Conservation (phyloP, 2,797 vertebrate species). For the Parambassis ranga region DNA sequence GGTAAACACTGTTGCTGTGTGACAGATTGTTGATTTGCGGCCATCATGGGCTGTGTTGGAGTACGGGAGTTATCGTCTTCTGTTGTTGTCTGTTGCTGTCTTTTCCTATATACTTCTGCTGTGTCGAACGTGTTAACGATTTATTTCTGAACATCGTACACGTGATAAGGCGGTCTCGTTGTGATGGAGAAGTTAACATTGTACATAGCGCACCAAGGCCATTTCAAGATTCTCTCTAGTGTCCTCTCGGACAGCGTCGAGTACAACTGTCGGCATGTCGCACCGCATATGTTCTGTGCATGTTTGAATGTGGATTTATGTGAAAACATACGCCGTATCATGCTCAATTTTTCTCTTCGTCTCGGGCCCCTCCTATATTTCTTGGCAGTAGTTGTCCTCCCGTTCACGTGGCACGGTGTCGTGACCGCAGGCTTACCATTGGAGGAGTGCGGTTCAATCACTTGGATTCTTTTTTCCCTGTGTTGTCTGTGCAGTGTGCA, state of each 20-base stretch:
- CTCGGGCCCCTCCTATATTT: conserved; percentile 33
- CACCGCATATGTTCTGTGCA: not conserved
- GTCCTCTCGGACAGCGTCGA: too few relatives aligned
- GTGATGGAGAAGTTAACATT: accelerated
- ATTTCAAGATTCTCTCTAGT: not conserved
- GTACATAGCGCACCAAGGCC: conserved; percentile 4
- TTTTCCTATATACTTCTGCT: too few relatives aligned
- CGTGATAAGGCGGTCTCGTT: not conserved
- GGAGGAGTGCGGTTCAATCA: not conserved
- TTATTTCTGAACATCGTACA: too few relatives aligned
- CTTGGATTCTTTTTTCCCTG: not conserved
- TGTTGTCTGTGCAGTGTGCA: not conserved
- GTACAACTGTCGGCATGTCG: too few relatives aligned
- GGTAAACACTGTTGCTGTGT: not conserved
- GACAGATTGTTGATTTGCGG: not conserved
- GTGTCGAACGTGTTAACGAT: too few relatives aligned
- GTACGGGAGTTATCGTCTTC: not conserved
- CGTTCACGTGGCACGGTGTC: conserved; percentile 64
- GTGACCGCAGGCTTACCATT: conserved; percentile 22
- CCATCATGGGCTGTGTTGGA: not conserved
- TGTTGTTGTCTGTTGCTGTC: too few relatives aligned
- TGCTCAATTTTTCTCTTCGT: not conserved
- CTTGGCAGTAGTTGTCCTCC: conserved; percentile 1
- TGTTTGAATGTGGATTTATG: accelerated
- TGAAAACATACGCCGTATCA: not conserved